Conservation (phyloP, 2,113 vertebrate genomes). For the Mormyrus iriodes region DNA sequence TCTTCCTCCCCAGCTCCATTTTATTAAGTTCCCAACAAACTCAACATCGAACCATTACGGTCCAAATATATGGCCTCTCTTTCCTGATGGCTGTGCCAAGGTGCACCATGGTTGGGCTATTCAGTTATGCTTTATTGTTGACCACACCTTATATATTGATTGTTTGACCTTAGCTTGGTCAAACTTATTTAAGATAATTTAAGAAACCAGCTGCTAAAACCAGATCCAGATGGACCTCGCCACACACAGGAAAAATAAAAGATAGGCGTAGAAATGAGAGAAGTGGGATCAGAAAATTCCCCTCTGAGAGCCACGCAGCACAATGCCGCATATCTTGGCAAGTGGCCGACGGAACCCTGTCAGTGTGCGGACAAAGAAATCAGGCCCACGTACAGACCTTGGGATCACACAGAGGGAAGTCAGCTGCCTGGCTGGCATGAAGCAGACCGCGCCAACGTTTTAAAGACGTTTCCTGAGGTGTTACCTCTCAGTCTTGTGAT, state of each 20-base stretch:
- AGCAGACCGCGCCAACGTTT: background rate
- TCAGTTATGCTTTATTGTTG: background rate
- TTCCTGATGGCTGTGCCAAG: background rate
- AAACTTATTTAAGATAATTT: background rate
- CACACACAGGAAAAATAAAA: background rate
- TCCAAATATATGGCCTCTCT: background rate
- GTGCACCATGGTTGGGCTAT: background rate
- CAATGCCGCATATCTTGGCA: background rate
- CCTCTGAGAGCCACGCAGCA: background rate
- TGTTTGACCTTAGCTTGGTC: background rate
- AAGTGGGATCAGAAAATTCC: background rate
- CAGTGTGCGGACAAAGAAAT: background rate
- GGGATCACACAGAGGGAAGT: background rate
- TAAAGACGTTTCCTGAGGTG: background rate
- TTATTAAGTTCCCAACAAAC: background rate
- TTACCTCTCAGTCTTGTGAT: background rate
- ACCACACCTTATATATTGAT: background rate
- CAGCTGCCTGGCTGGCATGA: background rate
- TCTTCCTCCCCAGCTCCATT: background rate
- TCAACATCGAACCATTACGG: background rate
- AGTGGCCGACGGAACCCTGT: background rate
- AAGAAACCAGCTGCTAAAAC: background rate
- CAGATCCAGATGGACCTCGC: background rate
- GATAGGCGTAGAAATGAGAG: background rate
- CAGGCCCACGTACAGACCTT: background rate